Base-by-base conservation (phyloP, 2,888 invertebrate genomes). In the Agrotis segetum region DNA sequence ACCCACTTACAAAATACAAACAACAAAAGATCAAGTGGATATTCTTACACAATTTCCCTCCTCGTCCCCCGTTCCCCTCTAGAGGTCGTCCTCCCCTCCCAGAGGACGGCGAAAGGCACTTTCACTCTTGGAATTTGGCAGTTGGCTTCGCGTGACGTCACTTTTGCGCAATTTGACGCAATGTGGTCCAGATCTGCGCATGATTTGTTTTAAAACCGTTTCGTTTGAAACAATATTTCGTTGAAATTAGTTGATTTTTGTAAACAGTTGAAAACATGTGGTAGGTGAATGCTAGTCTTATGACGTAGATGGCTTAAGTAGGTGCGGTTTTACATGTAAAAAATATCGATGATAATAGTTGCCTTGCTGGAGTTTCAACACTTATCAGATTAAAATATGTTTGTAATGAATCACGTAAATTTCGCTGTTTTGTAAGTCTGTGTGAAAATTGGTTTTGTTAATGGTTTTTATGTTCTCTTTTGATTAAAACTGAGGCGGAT, bases 111-210 rank as follows among this genome's bases (percentile, higher is more conserved):
- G 94, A 95, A 95, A 94, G 94, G 92, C 89, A 95, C 96, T 96
- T 96, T 96, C 96, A 95, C 96, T 94, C 69, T 65, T 89, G 91
- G 96, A 95, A 96, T 96, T 94, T 90, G 93, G 92, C 88, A 85
- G 87, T 85, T 86, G 81, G 85, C 79, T 81, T 66, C 49, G 63
- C 53, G 60, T 94, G 94, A 95, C 95, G 94, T 95, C 93, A 95
- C 24, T 75, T 94, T 95, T 94, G 92, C 94, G 94, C 93, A 96
- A 95, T 85, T 85, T 95, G 94, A 96, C 91, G 95, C 94, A 95
- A 95, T 88, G 47, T 79, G 85, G 71, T 77, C 83, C 77, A 87
- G 78, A 87, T 87, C 85, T 86, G 72, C 85, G 85, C 83, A 83
- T 83, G 87, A 87, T 87, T 87, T 72, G 81, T 69, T 81, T 75